These are phyloP conservation scores for Hermetia illucens DNA, from an alignment of 1,140 invertebrate genomes.

Conservation along the genomic window DNA sequence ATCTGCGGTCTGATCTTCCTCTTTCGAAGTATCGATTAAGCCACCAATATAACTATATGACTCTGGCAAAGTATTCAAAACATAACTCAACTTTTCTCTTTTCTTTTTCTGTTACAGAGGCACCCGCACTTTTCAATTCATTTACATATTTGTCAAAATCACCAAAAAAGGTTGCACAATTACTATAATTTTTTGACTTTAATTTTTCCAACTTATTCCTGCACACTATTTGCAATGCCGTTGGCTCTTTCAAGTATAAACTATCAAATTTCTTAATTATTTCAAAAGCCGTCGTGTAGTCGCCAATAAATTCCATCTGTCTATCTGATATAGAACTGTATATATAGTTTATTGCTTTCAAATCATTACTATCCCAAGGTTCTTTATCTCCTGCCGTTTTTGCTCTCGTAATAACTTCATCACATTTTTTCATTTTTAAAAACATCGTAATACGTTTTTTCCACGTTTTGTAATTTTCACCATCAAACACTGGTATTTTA, in stretches of 20 bases:
- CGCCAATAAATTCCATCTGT: constrained; percentile 13
- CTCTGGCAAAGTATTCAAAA: constrained; percentile 14
- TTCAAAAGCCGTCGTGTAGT: constrained; percentile 10
- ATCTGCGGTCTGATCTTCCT: background rate
- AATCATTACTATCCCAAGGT: constrained; percentile 12
- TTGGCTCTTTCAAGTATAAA: constrained; percentile 16
- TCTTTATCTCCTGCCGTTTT: constrained; percentile 4
- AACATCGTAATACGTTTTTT: constrained; percentile 1
- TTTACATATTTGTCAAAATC: constrained; percentile 19
- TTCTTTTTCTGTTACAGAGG: constrained; percentile 12
- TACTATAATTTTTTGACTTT: constrained; percentile 12
- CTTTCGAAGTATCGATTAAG: constrained; percentile 7
- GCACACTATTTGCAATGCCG: constrained; percentile 16
- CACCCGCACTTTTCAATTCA: constrained; percentile 16
- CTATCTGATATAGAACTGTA: constrained; percentile 14
- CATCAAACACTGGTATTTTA: constrained; percentile 3
- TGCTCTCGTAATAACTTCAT: background rate
- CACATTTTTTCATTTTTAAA: background rate
- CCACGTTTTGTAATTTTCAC: background rate
- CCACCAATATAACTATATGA: constrained; percentile 15
- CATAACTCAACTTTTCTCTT: constrained; percentile 18
- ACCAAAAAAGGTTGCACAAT: constrained; percentile 12
- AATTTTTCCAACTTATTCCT: constrained; percentile 15
- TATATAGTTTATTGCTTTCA: constrained; percentile 16
- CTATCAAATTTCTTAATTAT: constrained; percentile 18